A percentile compares a stretch with the other conserved stretches of the same genome.
These are phyloP conservation scores for Tinea pellionella DNA, from an alignment of 2,888 invertebrate species.

Conservation along the genomic window DNA sequence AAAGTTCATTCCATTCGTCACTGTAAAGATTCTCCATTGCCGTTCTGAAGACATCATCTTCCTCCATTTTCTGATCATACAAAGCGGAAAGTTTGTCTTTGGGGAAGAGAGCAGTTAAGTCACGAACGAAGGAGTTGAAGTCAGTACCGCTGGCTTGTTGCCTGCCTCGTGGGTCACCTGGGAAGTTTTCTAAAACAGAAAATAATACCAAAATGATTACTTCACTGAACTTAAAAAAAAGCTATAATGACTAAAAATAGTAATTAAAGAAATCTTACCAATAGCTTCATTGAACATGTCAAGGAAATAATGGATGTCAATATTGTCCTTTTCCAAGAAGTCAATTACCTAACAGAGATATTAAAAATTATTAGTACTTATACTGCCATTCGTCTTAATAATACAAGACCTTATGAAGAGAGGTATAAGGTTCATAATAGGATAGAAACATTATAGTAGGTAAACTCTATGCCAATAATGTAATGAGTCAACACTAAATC, in stretches of 20 bases:
- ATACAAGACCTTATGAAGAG: too few species aligned
- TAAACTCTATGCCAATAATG: not conserved
- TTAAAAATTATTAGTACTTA: not conserved
- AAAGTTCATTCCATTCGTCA: constrained; percentile 37
- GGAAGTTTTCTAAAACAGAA: not conserved
- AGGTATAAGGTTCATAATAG: too few species aligned
- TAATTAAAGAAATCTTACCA: constrained; percentile 30
- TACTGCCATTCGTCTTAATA: too few species aligned
- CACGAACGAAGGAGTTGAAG: constrained; percentile 33
- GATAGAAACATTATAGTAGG: not conserved
- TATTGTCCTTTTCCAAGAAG: constrained; percentile 48
- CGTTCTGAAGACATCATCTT: constrained; percentile 38
- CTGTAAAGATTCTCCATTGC: constrained; percentile 42
- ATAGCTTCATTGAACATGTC: constrained; percentile 35
- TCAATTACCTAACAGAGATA: constrained; percentile 38
- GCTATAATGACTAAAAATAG: not conserved
- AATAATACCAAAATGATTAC: not conserved
- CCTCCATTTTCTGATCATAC: constrained; percentile 39
- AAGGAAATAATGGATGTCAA: constrained; percentile 48
- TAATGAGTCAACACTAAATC: not conserved
- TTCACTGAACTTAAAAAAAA: not conserved
- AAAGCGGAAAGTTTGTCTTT: constrained; percentile 39
- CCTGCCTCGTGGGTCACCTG: constrained; percentile 18
- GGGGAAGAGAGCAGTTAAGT: constrained; percentile 33
- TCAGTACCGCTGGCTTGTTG: constrained; percentile 30